Evolutionary conservation across 2,888 invertebrate genomes (phyloP).

Genomic region (Drosophila hamatofila): DNA sequence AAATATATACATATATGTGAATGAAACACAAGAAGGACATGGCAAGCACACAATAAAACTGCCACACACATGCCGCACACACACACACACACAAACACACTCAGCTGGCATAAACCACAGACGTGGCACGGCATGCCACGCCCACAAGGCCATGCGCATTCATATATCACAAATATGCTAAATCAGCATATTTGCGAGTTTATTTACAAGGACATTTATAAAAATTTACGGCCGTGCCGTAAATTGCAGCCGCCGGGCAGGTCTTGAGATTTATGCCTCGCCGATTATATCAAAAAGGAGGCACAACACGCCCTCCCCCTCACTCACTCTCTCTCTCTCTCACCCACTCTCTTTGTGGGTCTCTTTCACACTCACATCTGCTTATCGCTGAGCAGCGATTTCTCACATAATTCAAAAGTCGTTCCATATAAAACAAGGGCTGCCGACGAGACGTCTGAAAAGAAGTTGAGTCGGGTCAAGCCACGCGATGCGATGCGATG

Average conservation of each 20-base stretch:
- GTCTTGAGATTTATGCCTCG: constrained; percentile 78
- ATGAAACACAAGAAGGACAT: constrained; percentile 39
- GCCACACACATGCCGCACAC: constrained; percentile 59
- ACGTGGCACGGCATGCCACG: constrained; percentile 59
- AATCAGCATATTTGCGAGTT: constrained; percentile 81
- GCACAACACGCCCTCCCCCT: neutral
- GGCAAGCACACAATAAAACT: constrained; percentile 66
- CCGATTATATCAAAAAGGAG: constrained; percentile 68
- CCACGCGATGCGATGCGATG: constrained; percentile 7
- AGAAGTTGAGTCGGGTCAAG: constrained; percentile 54
- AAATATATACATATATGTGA: constrained; percentile 6
- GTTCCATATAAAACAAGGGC: constrained; percentile 50
- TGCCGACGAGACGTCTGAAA: constrained; percentile 26
- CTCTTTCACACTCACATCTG: constrained; percentile 4
- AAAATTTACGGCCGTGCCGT: constrained; percentile 78
- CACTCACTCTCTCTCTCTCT: neutral
- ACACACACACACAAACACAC: neutral
- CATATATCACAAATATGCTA: constrained; percentile 79
- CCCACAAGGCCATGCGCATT: constrained; percentile 61
- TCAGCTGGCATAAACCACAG: constrained; percentile 67
- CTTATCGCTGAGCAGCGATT: constrained; percentile 55
- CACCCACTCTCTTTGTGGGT: neutral
- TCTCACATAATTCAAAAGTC: constrained; percentile 74
- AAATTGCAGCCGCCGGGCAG: constrained; percentile 80
- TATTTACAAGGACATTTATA: constrained; percentile 81